Conservation (phyloP, 2,113 vertebrate genomes). For the Mormyrus iriodes region DNA sequence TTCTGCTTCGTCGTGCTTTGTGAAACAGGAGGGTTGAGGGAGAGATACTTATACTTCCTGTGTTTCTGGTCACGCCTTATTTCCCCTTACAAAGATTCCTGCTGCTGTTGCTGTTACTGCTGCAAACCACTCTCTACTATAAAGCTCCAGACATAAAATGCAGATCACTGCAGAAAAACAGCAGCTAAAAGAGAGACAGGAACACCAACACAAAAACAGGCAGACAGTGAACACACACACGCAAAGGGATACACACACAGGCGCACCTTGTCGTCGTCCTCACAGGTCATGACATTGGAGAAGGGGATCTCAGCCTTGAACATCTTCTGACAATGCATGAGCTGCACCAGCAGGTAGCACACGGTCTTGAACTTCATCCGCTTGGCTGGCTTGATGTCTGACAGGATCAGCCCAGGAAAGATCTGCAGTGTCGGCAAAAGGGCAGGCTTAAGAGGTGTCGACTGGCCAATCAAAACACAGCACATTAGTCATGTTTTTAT, state of each 20-base stretch:
- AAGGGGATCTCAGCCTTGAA: slow-evolving; percentile 85
- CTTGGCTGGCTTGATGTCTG: slow-evolving; percentile 83
- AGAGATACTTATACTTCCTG: neutral
- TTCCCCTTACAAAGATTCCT: neutral
- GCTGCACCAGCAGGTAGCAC: slow-evolving; percentile 79
- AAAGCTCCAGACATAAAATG: neutral
- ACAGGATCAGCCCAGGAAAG: slow-evolving; percentile 79
- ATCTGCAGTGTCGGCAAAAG: slow-evolving; percentile 57
- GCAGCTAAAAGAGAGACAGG: neutral
- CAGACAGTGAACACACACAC: neutral
- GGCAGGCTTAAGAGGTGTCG: neutral
- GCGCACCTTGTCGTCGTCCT: slow-evolving; percentile 80
- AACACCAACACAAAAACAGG: neutral
- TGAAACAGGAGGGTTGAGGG: neutral
- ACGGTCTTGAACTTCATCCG: slow-evolving; percentile 86
- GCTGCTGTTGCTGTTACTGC: neutral
- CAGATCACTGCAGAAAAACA: neutral
- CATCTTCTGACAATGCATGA: slow-evolving; percentile 86
- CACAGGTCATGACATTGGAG: slow-evolving; percentile 82
- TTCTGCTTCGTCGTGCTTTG: neutral
- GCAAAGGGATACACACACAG: neutral
- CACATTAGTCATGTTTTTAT: neutral
- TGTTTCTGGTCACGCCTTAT: neutral
- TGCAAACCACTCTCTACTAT: neutral
- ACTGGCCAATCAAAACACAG: neutral